Conservation (phyloP, 2,888 invertebrate genomes). For the Acleris sparsana region DNA sequence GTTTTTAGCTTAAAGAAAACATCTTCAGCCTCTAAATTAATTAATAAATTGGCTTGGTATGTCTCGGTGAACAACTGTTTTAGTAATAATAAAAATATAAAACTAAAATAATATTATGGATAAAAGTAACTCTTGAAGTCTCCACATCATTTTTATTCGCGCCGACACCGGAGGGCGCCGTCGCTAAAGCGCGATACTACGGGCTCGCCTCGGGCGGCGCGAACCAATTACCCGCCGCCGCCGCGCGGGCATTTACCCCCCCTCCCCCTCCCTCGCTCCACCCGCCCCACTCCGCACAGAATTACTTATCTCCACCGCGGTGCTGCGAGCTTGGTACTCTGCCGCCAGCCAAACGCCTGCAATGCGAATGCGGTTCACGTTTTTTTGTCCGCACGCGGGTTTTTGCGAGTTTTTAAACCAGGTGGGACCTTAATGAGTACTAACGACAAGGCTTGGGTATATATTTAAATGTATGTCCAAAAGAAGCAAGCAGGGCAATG, state of each 20-base stretch:
- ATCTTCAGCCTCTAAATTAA: too few relatives aligned
- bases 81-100: not conserved
- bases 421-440: slow-evolving; percentile 35
- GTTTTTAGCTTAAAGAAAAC: too few relatives aligned
- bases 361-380: slow-evolving; percentile 69
- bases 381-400: slow-evolving; percentile 52
- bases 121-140: slow-evolving; percentile 45
- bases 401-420: slow-evolving; percentile 29
- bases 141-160: slow-evolving; percentile 56
- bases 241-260: slow-evolving; percentile 78
- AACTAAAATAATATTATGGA: slow-evolving; percentile 39
- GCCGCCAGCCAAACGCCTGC: slow-evolving; percentile 76
- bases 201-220: slow-evolving; percentile 83
- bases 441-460: slow-evolving; percentile 25
- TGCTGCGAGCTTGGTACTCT: slow-evolving; percentile 71
- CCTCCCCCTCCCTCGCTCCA: slow-evolving; percentile 53
- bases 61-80: too few relatives aligned
- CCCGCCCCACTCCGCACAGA: slow-evolving; percentile 56
- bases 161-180: slow-evolving; percentile 82
- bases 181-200: slow-evolving; percentile 83
- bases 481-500: not conserved
- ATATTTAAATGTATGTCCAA: slow-evolving; percentile 28
- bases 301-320: slow-evolving; percentile 72
- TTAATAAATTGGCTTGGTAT: too few relatives aligned
- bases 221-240: slow-evolving; percentile 83